Evolutionary conservation across 2,113 vertebrate species (phyloP).

Genomic region (Rhinichthys klamathensis): DNA sequence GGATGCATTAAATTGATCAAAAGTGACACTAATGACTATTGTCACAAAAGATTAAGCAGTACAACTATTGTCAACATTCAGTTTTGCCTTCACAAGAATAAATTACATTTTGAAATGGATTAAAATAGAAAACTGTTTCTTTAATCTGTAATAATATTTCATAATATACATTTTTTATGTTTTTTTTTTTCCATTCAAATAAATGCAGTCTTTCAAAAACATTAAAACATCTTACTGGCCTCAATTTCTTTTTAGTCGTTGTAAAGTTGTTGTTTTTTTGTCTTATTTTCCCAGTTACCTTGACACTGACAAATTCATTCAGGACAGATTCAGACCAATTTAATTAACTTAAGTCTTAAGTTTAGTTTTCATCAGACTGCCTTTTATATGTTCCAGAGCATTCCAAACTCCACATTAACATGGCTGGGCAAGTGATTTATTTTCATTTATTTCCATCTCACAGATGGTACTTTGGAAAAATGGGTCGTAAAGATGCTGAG

Average conservation of each 20-base stretch:
- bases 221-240: neutral
- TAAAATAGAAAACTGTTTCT: neutral
- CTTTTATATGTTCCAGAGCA: neutral
- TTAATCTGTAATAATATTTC: no score
- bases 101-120: neutral
- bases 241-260: no score
- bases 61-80: neutral
- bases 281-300: neutral
- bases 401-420: neutral
- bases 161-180: no score
- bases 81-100: neutral
- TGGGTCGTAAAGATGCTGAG: conserved; percentile 98
- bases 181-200: no score
- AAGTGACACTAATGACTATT: no score
- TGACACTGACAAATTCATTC: neutral
- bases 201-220: no score
- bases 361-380: neutral
- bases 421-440: neutral
- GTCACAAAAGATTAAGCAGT: no score
- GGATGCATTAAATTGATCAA: no score
- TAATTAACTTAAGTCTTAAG: no score
- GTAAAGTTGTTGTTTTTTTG: neutral
- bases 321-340: neutral
- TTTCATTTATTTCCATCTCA: conserved; percentile 46
- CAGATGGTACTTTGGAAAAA: conserved; percentile 99